Evolutionary conservation across 2,888 invertebrate genomes (phyloP), one percentile per base, ranked within the genome.

Genomic region (Apodemia mormo): DNA sequence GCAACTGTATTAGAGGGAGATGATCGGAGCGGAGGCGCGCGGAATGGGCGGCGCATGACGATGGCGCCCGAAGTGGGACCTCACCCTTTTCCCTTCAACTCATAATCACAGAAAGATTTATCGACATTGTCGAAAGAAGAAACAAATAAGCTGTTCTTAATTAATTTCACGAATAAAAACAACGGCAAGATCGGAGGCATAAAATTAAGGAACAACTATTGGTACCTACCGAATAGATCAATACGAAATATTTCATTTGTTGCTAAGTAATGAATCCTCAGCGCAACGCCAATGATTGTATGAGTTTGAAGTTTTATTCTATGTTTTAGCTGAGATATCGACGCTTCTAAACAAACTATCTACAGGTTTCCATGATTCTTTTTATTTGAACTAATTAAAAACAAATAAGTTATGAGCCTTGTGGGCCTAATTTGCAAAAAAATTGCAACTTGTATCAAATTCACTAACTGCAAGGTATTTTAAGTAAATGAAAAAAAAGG

Each of bases 31-130:
- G 79, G 77, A 74, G 76, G 80, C 74, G 80, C 67, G 81, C 74
- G 80, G 76, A 70, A 73, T 70, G 75, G 76, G 73, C 78, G 78
- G 81, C 78, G 83, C 82, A 81, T 80, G 82, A 80, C 81, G 82
- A 78, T 85, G 87, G 85, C 86, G 83, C 86, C 85, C 85, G 81
- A 81, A 82, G 79, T 76, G 84, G 81, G 82, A 76, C 80, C 78
- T 79, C 81, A 82, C 81, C 84, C 83, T 82, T 76, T 74, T 70
- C 80, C 83, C 86, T 81, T 85, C 85, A 85, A 83, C 83, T 84
- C 81, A 85, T 87, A 89, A 91, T 89, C 90, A 90, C 85, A 84
- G 81, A 80, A 88, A 86, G 85, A 85, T 87, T 86, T 85, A 86
- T 85, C 84, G 84, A 87, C 87, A 88, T 83, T 85, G 72, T 74